Evolutionary conservation across 2,113 vertebrate genomes (phyloP).

Genomic region (Sorex araneus): DNA sequence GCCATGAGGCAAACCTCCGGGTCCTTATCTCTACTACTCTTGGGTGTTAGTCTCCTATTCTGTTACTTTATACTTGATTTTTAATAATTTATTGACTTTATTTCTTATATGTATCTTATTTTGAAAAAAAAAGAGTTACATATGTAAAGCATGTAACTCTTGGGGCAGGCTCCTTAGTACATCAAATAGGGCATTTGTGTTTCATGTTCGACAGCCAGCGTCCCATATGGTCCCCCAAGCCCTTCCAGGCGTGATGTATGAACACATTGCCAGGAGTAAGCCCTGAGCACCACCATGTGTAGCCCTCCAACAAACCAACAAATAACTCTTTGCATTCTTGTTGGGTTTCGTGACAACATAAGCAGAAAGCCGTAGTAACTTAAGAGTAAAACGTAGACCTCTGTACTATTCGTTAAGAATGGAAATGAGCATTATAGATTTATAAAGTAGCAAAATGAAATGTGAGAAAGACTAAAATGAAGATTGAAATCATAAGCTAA

Average conservation of each 20-base stretch:
- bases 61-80: too few species aligned
- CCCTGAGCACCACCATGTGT: too few species aligned
- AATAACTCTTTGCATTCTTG: neutral
- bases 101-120: conserved; percentile 26
- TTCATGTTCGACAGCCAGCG: too few species aligned
- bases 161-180: too few species aligned
- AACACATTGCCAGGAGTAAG: too few species aligned
- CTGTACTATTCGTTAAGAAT: neutral
- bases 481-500: neutral
- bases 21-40: too few species aligned
- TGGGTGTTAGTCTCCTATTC: too few species aligned
- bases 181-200: too few species aligned
- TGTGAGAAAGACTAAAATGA: neutral
- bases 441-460: conserved; percentile 10
- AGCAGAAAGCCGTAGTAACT: neutral
- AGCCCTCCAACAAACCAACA: neutral
- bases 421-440: neutral
- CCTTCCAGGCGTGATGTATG: too few species aligned
- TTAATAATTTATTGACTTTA: neutral
- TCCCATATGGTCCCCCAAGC: too few species aligned
- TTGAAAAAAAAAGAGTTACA: too few species aligned
- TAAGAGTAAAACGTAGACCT: neutral
- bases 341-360: neutral
- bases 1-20: too few species aligned
- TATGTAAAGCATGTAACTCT: neutral